Evolutionary conservation across 2,797 vertebrate species (phyloP).

Genomic region (Hirundo rustica): DNA sequence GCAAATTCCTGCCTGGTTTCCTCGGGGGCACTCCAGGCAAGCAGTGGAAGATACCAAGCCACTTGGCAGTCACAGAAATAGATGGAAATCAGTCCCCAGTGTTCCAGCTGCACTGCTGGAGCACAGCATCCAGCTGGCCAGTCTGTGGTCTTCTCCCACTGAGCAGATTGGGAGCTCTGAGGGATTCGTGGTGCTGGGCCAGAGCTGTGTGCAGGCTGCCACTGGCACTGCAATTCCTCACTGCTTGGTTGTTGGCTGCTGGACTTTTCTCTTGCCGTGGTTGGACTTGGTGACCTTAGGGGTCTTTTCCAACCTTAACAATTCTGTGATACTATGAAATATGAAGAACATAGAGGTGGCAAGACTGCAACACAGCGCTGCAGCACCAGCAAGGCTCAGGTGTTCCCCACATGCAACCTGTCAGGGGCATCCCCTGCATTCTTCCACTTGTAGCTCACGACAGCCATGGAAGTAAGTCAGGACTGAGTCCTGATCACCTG

Average conservation of each 20-base stretch:
- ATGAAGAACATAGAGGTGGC: not conserved
- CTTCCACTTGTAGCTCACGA: not conserved
- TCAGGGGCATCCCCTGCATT: not conserved
- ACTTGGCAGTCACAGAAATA: not conserved
- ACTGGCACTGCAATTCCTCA: not conserved
- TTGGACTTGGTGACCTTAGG: not conserved
- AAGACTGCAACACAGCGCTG: not conserved
- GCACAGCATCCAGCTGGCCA: not conserved
- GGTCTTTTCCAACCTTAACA: not conserved
- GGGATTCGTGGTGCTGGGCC: not conserved
- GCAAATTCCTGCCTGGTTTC: not conserved
- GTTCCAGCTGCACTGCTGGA: not conserved
- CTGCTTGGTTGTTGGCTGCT: not conserved
- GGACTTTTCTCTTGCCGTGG: not conserved
- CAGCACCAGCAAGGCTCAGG: not conserved
- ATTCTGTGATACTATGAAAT: not conserved
- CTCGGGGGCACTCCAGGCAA: not conserved
- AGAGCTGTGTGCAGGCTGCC: not conserved
- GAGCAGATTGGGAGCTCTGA: not conserved
- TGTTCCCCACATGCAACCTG: not conserved
- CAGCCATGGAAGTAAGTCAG: not conserved
- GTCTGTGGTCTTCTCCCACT: not conserved
- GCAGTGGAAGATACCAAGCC: not conserved
- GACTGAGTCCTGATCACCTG: not conserved
- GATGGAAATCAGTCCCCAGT: not conserved